A percentile compares a stretch with the other conserved stretches of the same genome.
Conservation (phyloP, 2,113 vertebrate species). For the Megaceryle maxima region DNA sequence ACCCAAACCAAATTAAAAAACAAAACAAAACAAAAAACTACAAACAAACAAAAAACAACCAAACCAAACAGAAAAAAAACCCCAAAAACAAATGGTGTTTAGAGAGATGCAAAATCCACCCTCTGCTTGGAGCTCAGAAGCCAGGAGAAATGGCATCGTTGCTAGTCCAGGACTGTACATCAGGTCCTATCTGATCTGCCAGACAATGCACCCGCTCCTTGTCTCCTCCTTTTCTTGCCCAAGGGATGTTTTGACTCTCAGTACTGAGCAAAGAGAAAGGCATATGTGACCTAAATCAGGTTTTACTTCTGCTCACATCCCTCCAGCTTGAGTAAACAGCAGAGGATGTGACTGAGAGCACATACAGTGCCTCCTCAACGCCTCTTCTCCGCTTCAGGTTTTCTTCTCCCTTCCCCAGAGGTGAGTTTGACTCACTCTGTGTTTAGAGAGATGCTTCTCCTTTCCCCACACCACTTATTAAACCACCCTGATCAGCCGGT, state of each 20-base stretch:
- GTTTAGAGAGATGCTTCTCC: constrained; percentile 15
- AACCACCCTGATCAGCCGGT: not conserved
- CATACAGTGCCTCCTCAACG: not conserved
- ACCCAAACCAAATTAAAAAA: too few relatives aligned
- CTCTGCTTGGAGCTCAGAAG: not conserved
- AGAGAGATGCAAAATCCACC: not conserved
- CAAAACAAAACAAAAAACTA: too few relatives aligned
- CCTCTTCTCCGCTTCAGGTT: constrained; percentile 21
- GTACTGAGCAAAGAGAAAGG: constrained; percentile 38
- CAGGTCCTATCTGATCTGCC: constrained; percentile 1
- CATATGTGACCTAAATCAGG: constrained; percentile 69
- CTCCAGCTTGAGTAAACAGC: constrained; percentile 52
- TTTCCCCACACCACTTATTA: not conserved
- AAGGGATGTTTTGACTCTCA: constrained; percentile 8
- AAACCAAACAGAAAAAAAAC: too few relatives aligned
- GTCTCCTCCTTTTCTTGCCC: constrained; percentile 47
- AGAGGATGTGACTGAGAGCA: constrained; percentile 60
- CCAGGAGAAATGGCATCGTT: not conserved
- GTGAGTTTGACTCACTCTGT: constrained; percentile 55
- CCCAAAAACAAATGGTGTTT: not conserved
- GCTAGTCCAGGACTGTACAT: not conserved
- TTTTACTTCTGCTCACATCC: constrained; percentile 53
- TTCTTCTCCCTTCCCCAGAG: constrained; percentile 23
- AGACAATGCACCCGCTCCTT: not conserved
- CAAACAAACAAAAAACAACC: too few relatives aligned